These are phyloP conservation scores for Dicaeum eximium DNA, from an alignment of 2,113 vertebrate species.

Conservation along the genomic window DNA sequence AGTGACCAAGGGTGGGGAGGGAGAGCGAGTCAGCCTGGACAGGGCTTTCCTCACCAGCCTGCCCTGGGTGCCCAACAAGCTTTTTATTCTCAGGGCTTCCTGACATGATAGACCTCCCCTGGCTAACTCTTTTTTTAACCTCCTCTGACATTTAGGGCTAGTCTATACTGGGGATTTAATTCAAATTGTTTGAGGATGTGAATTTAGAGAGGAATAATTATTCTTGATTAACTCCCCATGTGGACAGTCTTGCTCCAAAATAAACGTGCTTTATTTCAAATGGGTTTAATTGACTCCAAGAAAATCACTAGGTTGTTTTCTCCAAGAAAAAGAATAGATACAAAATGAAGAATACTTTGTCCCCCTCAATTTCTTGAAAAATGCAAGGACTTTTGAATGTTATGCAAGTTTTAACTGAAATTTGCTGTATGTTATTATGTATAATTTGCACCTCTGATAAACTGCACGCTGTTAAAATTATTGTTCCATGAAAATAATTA, in stretches of 20 bases:
- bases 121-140: slow-evolving; percentile 9
- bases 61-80: not conserved
- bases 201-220: slow-evolving; percentile 57
- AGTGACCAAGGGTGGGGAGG: not conserved
- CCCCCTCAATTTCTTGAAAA: not conserved
- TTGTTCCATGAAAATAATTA: slow-evolving; percentile 68
- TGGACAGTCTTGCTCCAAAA: slow-evolving; percentile 31
- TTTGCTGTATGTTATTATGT: not conserved
- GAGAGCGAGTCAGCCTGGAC: not conserved
- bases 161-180: slow-evolving; percentile 33
- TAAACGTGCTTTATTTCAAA: slow-evolving; percentile 30
- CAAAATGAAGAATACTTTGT: not conserved
- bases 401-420: slow-evolving; percentile 36
- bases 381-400: not conserved
- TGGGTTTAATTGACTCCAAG: not conserved
- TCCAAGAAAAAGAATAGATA: not conserved
- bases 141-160: slow-evolving; percentile 35
- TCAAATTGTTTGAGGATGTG: slow-evolving; percentile 38
- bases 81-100: not conserved
- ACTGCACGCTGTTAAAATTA: slow-evolving; percentile 44
- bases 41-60: not conserved
- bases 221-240: slow-evolving; percentile 38
- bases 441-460: slow-evolving; percentile 61
- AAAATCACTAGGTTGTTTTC: slow-evolving; percentile 1
- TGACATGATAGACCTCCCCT: not conserved